Evolutionary conservation across 2,888 invertebrate species (phyloP).

Genomic region (Byasa hedistus): DNA sequence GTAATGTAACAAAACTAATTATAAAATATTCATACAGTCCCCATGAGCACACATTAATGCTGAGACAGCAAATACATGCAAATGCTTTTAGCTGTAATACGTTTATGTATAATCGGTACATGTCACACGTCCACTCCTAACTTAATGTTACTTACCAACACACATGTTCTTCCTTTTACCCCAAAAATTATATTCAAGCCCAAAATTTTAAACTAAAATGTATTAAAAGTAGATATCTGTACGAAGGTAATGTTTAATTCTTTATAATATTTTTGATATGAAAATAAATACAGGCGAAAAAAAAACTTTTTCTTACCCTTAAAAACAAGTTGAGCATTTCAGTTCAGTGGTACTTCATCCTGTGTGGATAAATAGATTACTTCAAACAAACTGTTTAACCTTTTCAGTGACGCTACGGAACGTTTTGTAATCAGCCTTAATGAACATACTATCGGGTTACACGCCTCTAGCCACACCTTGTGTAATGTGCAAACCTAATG

Average conservation of each 20-base stretch:
- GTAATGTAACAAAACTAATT: not conserved
- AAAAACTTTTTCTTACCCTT: too few relatives aligned
- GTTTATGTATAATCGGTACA: slow-evolving; percentile 12
- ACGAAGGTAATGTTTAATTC: too few relatives aligned
- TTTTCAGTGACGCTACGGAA: not conserved
- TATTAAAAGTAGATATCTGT: not conserved
- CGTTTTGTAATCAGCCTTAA: slow-evolving; percentile 4
- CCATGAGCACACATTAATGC: slow-evolving; percentile 2
- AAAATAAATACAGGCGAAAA: too few relatives aligned
- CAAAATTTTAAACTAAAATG: not conserved
- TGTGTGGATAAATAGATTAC: not conserved
- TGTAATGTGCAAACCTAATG: not conserved
- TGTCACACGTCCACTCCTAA: slow-evolving; percentile 15
- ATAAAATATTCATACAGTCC: not conserved
- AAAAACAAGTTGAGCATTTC: not conserved
- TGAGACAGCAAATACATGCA: slow-evolving; percentile 11
- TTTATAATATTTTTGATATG: too few relatives aligned
- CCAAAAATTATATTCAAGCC: not conserved
- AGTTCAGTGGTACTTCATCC: not conserved
- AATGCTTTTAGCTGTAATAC: slow-evolving; percentile 22
- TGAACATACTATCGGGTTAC: not conserved
- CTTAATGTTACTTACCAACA: slow-evolving; percentile 1
- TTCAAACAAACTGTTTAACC: not conserved
- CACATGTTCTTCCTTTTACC: not conserved
- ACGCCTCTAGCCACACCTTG: not conserved